phyloP scores from a whole-genome alignment of 1,140 invertebrate genomes.

The Magallana angulata region DNA sequence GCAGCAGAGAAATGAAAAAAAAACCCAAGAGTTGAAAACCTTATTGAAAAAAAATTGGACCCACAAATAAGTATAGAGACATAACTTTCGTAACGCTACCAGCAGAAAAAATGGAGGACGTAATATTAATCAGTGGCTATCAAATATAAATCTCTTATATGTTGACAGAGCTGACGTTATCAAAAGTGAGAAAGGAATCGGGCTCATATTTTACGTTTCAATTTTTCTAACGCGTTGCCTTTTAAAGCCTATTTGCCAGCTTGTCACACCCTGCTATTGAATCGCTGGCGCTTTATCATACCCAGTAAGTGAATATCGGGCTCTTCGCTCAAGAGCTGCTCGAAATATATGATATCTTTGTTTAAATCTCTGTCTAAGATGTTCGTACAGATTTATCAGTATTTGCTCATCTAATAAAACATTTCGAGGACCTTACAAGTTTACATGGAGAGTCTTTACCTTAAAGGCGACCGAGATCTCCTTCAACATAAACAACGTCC shows the following conservation, averaged over 20 bases:
- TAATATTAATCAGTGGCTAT: background rate
- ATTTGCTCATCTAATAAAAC: conserved; percentile 38
- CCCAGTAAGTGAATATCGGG: background rate
- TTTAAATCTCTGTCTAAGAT: conserved; percentile 34
- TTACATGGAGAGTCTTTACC: conserved; percentile 19
- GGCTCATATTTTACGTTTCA: conserved; percentile 18
- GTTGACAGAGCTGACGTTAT: background rate
- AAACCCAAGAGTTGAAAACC: too few species aligned
- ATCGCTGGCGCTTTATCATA: conserved; percentile 13
- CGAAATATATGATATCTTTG: conserved; percentile 32
- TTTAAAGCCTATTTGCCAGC: conserved; percentile 6
- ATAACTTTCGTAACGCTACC: too few species aligned
- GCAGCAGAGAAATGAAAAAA: too few species aligned
- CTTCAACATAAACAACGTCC: background rate
- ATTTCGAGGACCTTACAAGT: conserved; percentile 30
- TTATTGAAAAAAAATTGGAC: too few species aligned
- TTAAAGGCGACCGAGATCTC: conserved; percentile 23
- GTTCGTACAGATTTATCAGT: conserved; percentile 18
- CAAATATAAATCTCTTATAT: background rate
- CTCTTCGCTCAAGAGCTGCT: conserved; percentile 4
- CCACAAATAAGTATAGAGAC: too few species aligned
- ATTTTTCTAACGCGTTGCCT: conserved; percentile 22
- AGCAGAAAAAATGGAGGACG: background rate
- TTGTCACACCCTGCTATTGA: conserved; percentile 20
- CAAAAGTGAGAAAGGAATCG: background rate